A percentile compares a stretch with the other conserved stretches of the same genome.
Conservation (phyloP, 2,113 vertebrate species). For the Callipepla californica region DNA sequence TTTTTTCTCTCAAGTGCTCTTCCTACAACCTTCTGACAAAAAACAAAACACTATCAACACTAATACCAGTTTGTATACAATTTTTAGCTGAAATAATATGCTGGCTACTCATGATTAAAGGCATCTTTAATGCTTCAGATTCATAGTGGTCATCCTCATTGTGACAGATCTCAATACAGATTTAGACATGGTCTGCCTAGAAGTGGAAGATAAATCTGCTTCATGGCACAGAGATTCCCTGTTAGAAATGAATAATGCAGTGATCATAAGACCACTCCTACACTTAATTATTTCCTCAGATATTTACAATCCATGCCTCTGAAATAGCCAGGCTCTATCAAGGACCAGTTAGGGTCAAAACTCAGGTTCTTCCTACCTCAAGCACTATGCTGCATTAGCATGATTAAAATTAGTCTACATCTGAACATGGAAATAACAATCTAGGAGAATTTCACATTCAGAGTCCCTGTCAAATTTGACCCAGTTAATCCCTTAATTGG, state of each 20-base stretch:
- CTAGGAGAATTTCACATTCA: background rate
- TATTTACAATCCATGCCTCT: background rate
- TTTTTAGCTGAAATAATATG: background rate
- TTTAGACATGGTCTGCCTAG: background rate
- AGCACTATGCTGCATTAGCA: background rate
- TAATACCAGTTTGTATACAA: background rate
- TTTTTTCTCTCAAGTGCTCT: background rate
- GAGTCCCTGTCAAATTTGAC: slow-evolving; percentile 12
- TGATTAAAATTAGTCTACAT: background rate
- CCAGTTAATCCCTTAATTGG: slow-evolving; percentile 40
- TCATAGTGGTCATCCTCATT: background rate
- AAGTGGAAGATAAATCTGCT: background rate
- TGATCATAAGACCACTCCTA: background rate
- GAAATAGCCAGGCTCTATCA: background rate
- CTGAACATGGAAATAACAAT: background rate
- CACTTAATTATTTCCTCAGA: background rate
- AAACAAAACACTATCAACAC: background rate
- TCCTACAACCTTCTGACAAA: background rate
- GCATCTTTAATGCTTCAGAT: background rate
- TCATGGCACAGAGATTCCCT: background rate
- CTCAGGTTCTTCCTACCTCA: background rate
- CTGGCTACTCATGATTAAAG: background rate
- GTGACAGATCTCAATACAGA: background rate
- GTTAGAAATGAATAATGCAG: background rate
- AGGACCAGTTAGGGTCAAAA: background rate